Evolutionary conservation across 2,888 invertebrate genomes (phyloP), one percentile per base, ranked within the genome.

Genomic region (Hybos culiciformis): DNA sequence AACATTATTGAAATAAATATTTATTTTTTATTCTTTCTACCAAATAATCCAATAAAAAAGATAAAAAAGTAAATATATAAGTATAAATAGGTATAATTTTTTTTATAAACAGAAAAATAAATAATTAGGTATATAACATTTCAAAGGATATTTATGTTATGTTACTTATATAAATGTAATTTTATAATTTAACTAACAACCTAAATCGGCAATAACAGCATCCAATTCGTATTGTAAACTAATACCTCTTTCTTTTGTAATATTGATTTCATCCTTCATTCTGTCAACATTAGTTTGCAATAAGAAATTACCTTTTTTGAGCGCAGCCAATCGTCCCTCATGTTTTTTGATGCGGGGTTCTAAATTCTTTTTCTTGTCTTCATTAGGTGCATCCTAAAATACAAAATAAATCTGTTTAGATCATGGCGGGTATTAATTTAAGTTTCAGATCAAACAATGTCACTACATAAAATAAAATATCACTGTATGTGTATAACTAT

Each of bases 291-390:
- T 90, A 1, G 88, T 83, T 69, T 87, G 85, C 11, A 90, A 70
- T 52, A 90, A 71, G 48, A 86, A 83, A 58, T 90, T 91, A 50
- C 88, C 87, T 59, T 91, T 91, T 66, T 85, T 87, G 55, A 90
- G 68, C 1, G 86, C 84, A 31, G 79, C 74, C 9, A 90, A 70
- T 48, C 82, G 74, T 38, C 79, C 78, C 60, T 90, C 90, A 60
- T 88, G 83, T 41, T 80, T 74, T 58, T 83, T 85, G 3, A 78
- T 65, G 43, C 80, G 70, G 41, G 71, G 72, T 18, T 73, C 69
- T 17, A 82, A 66, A 54, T 81, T 81, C 3, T 70, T 71, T 54
- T 79, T 80, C 61, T 79, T 78, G 44, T 75, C 76, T 2, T 78
- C 74, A 42, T 74, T 59, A 1, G 79, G 73, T 14, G 82, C 75